Percentiles rank a stretch among this genome's conserved stretches.
These are phyloP conservation scores for Polyploca ridens DNA, from an alignment of 2,888 invertebrate species.

Conservation along the genomic window DNA sequence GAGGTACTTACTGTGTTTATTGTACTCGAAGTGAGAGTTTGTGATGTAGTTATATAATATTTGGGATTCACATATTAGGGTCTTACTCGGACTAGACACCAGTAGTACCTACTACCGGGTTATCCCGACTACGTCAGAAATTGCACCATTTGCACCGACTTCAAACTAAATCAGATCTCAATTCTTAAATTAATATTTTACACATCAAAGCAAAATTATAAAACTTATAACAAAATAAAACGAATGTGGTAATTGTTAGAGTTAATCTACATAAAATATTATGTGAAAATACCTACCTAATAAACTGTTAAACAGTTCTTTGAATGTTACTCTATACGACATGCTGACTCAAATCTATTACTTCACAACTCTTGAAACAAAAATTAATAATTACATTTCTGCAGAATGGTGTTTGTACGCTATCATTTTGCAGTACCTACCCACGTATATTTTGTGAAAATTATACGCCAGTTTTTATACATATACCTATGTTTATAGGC, in stretches of 20 bases:
- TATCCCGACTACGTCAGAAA: slow-evolving; percentile 39
- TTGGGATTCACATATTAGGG: slow-evolving; percentile 40
- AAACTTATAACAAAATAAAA: slow-evolving; percentile 73
- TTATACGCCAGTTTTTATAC: slow-evolving; percentile 25
- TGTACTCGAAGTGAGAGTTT: slow-evolving; percentile 67
- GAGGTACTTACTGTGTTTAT: slow-evolving; percentile 68
- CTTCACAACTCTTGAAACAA: slow-evolving; percentile 67
- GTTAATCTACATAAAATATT: slow-evolving; percentile 73
- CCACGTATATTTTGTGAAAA: slow-evolving; percentile 17
- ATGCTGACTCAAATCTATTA: slow-evolving; percentile 57
- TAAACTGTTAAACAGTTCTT: slow-evolving; percentile 73
- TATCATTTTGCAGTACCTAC: slow-evolving; percentile 23
- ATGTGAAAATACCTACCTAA: slow-evolving; percentile 75
- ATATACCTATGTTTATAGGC: slow-evolving; percentile 56
- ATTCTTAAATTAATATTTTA: slow-evolving; percentile 64
- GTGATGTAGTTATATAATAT: slow-evolving; percentile 56
- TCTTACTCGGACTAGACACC: slow-evolving; percentile 46
- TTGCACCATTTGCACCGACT: slow-evolving; percentile 46
- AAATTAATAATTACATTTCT: slow-evolving; percentile 42
- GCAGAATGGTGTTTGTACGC: slow-evolving; percentile 29
- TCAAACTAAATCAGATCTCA: slow-evolving; percentile 72
- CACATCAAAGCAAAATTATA: slow-evolving; percentile 84
- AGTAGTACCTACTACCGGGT: slow-evolving; percentile 32
- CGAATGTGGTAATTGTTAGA: slow-evolving; percentile 76
- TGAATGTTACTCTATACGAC: slow-evolving; percentile 59